Evolutionary conservation across 2,797 vertebrate genomes (phyloP), one percentile per base, ranked within the genome.

Genomic region (Lemur catta): DNA sequence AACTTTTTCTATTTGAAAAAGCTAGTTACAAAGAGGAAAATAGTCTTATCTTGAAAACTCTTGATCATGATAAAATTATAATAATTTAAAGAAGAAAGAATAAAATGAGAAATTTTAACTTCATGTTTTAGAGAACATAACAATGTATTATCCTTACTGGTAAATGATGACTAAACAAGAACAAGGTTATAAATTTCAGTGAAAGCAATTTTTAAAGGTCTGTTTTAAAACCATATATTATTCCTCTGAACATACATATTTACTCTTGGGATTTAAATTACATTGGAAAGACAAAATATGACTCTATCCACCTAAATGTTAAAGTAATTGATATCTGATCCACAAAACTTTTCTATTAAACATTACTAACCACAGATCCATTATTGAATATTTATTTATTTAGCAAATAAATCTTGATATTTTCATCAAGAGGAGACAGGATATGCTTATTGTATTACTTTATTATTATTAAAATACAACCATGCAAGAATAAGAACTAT

Each of bases 381-480:
- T 96, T 97, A 97, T 93, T 92, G 96, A 96, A 97, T 97, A 94
- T 95, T 96, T 97, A 97, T 96, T 97, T 98, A 97, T 96, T 97
- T 96, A 94, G 94, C 78, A 96, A 97, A 97, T 98, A 97, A 97
- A 97, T 98, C 97, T 98, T 97, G 95, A 97, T 97, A 88, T 97
- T 97, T 97, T 97, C 96, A 97, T 97, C 94, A 97, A 95, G 74
- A 92, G 81, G 38, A 96, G 97, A 97, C 93, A 96, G 95, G 86
- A 81, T 94, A 95, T 96, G 89, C 93, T 97, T 97, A 98, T 96
- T 98, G 84, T 82, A 97, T 98, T 98, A 97, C 96, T 97, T 98
- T 97, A 97, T 97, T 98, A 96, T 97, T 97, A 97, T 97, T 97
- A 97, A 97, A 97, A 97, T 96, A 97, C 89, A 97, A 93, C 95